Base-by-base conservation (phyloP, 1,140 invertebrate genomes). In the Sarcophaga peregrina region DNA sequence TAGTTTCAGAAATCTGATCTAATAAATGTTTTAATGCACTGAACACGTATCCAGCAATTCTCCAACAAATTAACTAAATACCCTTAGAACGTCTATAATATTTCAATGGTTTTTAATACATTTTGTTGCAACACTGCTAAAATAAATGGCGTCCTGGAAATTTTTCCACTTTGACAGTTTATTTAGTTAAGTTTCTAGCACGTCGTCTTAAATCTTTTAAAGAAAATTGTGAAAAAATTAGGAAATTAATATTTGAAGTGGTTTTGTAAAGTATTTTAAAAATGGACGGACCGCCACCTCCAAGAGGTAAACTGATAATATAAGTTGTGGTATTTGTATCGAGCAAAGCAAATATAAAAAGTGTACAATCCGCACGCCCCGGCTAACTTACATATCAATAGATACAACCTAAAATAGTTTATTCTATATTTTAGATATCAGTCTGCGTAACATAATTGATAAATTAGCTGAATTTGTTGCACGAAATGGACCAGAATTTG, bases 381-480 rank as follows among this genome's bases (percentile, higher is more conserved):
- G 62, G 62, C 62, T 8, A 10, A 68, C 17, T 20, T 13, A 2
- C 54, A 17, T 37, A 75, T 20, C n/a, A 11, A 37, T 15, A n/a
- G 73, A n/a, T 10, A 37, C 25, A 50, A 17, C 15, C n/a, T 37
- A 46, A 81, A 62, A 17, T 62, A 9, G 4, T 76, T 50, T 78
- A 17, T 78, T 15, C 45, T 73, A 47, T 20, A 45, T 72, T 82
- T 11, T 80, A 90, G 89, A 90, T 86, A 85, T 87, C 73, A 87
- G 87, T 85, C 88, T 90, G 83, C 87, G 89, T 82, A 99, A 98
- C 92, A 99, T 99, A 87, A 99, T 99, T 87, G 98, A 99, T 92
- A 99, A 99, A 93, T 92, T 99, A 86, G 98, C 98, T 3, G 96
- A 98, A 90, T 99, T 99, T 94, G 98, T 99, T 82, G 98, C 98